Evolutionary conservation across 37 sponge, comb jelly and placozoan species (phyloP).

Genomic region (Cliona cf. orientalis): DNA sequence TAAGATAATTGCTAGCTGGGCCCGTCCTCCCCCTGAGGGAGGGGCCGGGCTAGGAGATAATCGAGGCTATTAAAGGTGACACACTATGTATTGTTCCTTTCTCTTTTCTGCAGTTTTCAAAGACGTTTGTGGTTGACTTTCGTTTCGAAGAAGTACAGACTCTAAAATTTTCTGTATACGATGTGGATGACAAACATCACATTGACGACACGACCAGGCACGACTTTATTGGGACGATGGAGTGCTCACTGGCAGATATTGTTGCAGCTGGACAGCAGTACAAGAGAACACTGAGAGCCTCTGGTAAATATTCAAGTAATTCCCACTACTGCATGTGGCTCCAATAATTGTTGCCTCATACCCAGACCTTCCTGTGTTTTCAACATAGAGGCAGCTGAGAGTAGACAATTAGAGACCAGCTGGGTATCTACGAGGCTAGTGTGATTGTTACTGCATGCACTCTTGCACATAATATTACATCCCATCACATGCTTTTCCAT

Average conservation of each 20-base stretch:
- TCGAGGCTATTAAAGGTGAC: too few relatives aligned
- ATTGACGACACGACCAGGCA: conserved; percentile 62
- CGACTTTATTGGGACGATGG: conserved; percentile 72
- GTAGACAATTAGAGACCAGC: background rate
- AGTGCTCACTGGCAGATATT: conserved; percentile 75
- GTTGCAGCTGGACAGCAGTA: conserved; percentile 70
- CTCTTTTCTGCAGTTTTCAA: conserved; percentile 83
- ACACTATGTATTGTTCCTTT: too few relatives aligned
- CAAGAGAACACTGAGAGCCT: conserved; percentile 39
- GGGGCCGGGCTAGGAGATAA: too few relatives aligned
- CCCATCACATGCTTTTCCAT: too few relatives aligned
- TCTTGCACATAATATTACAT: background rate
- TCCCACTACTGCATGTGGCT: too few relatives aligned
- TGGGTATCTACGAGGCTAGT: background rate
- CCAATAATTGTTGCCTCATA: too few relatives aligned
- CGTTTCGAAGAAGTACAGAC: conserved; percentile 92
- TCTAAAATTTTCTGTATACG: conserved; percentile 79
- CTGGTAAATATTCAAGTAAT: conserved; percentile 39
- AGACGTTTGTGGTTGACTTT: conserved; percentile 78
- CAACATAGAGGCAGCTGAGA: too few relatives aligned
- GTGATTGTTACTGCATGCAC: background rate
- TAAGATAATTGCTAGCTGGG: too few relatives aligned
- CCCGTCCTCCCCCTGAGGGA: too few relatives aligned
- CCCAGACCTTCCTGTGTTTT: background rate
- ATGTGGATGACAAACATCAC: conserved; percentile 62